Evolutionary conservation across 2,888 invertebrate species (phyloP), one percentile per base, ranked within the genome.

Genomic region (Baronia brevicornis): DNA sequence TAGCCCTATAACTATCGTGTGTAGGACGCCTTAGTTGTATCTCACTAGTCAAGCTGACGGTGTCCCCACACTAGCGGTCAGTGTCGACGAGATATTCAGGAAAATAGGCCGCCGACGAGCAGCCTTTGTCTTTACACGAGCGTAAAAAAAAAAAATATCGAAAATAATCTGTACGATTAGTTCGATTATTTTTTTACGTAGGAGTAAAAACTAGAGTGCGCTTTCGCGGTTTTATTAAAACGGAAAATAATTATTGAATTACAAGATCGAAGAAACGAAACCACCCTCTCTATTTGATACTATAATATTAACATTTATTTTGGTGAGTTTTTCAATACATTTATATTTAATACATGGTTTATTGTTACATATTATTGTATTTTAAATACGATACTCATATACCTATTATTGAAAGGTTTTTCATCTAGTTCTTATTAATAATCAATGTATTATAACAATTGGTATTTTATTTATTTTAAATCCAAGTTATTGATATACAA

Each of bases 41-140:
- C 26, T n/a, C 26, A 14, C 22, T 30, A 31, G 36, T 30, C 27
- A 4, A 26, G 26, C 18, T 26, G 26, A 11, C 30, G 22, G 22
- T 15, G 32, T 24, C 25, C 30, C 36, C 32, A 14, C 24, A 15
- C 24, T 12, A 28, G 36, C 46, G 42, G 44, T 44, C 79, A 77
- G 78, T 78, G 51, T 46, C 39, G 47, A 51, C 54, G 57, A 52
- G 66, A 44, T 54, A 48, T 56, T 71, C 67, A 63, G 59, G 58
- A 69, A 72, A 63, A 77, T 69, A 78, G 72, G 78, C 70, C 72
- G 78, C 49, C 42, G 33, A 29, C 44, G 48, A 47, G 36, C 39
- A 43, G 54, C 48, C 58, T 46, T 53, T 59, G 62, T 64, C 60
- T 55, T 51, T 28, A 41, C 54, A 56, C 54, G 62, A 54, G 50